Conservation (phyloP, 2,113 vertebrate species). For the Chlamydotis undulata region DNA sequence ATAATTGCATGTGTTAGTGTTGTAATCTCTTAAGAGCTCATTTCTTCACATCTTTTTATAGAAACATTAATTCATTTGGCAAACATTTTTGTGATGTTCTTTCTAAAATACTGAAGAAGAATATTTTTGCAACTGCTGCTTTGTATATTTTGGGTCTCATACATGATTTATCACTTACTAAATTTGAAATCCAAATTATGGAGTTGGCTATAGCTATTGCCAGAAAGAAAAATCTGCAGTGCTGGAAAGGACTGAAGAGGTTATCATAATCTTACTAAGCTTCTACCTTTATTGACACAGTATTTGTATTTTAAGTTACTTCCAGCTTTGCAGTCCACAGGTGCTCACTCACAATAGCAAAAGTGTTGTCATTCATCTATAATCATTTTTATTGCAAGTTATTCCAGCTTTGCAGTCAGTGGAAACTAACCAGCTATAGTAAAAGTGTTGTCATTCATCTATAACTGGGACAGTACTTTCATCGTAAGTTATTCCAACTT, state of each 20-base stretch:
- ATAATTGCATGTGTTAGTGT: constrained; percentile 24
- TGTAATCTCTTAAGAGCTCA: constrained; percentile 41
- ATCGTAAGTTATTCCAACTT: constrained; percentile 49
- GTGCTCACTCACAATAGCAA: constrained; percentile 50
- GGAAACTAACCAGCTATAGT: constrained; percentile 60
- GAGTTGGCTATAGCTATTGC: constrained; percentile 63
- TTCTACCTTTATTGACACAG: constrained; percentile 36
- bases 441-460: constrained; percentile 65
- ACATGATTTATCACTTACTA: constrained; percentile 76
- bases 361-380: constrained; percentile 50
- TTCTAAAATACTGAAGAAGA: constrained; percentile 63
- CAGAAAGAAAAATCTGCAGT: constrained; percentile 62
- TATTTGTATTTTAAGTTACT: background rate
- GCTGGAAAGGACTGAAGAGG: constrained; percentile 57
- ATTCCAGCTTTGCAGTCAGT: constrained; percentile 45
- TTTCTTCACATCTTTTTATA: constrained; percentile 54
- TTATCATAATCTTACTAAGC: constrained; percentile 20
- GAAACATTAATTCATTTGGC: constrained; percentile 64
- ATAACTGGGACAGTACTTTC: constrained; percentile 52
- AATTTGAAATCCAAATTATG: constrained; percentile 74
- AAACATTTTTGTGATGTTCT: constrained; percentile 50
- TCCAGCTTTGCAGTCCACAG: constrained; percentile 23
- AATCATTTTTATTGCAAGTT: constrained; percentile 20
- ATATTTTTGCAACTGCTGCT: constrained; percentile 60
- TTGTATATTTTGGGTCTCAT: constrained; percentile 70